Percentiles rank a stretch among this genome's conserved stretches.
These are phyloP conservation scores for Hyles vespertilio DNA, from an alignment of 1,140 invertebrate species.

Conservation along the genomic window DNA sequence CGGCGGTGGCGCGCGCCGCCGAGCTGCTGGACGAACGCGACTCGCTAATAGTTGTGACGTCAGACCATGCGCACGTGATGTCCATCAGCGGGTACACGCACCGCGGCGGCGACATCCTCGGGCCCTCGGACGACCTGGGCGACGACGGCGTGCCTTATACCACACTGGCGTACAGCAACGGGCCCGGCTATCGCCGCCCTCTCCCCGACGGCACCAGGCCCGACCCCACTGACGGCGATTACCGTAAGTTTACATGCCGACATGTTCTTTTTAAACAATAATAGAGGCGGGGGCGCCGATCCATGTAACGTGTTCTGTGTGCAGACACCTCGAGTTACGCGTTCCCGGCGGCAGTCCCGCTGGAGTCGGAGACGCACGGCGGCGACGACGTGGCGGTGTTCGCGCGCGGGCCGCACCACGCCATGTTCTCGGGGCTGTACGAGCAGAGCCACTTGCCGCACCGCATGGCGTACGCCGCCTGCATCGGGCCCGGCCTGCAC, in stretches of 20 bases:
- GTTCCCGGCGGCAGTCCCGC: slow-evolving; percentile 38
- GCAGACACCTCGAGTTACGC: slow-evolving; percentile 58
- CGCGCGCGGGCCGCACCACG: too few relatives aligned
- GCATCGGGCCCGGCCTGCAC: too few relatives aligned
- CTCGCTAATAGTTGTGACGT: slow-evolving; percentile 81
- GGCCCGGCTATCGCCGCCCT: slow-evolving; percentile 78
- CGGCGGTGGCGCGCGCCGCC: slow-evolving; percentile 75
- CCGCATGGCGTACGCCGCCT: too few relatives aligned
- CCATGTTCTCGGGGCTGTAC: too few relatives aligned
- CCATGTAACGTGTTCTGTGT: slow-evolving; percentile 23
- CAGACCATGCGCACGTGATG: slow-evolving; percentile 84
- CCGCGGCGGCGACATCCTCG: slow-evolving; percentile 75
- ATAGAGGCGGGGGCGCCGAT: not conserved
- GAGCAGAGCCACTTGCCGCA: too few relatives aligned
- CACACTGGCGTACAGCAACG: slow-evolving; percentile 85
- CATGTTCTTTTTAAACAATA: not conserved
- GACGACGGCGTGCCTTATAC: slow-evolving; percentile 79
- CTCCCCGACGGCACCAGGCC: slow-evolving; percentile 37
- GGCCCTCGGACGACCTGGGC: slow-evolving; percentile 59
- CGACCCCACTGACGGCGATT: slow-evolving; percentile 58
- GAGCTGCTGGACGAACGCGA: slow-evolving; percentile 76
- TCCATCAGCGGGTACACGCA: slow-evolving; percentile 79
- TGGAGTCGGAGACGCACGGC: slow-evolving; percentile 73
- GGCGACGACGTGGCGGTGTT: too few relatives aligned
- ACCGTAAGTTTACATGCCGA: slow-evolving; percentile 45